Evolutionary conservation across 2,888 invertebrate species (phyloP).

Genomic region (Malthinus seriepunctatus): DNA sequence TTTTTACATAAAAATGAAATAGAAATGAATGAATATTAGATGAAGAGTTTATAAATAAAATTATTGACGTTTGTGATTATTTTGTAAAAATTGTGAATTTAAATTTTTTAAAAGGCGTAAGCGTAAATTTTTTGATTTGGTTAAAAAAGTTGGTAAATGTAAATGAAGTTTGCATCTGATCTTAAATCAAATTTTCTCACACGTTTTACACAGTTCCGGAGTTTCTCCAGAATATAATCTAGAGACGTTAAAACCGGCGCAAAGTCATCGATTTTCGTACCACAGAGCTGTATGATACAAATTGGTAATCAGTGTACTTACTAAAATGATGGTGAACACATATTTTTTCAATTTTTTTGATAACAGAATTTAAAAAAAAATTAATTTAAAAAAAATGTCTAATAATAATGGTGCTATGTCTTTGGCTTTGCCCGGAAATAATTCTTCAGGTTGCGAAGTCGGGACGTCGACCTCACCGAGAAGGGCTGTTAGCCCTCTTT

Average conservation of each 20-base stretch:
- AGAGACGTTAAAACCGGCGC: constrained; percentile 43
- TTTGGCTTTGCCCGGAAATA: constrained; percentile 61
- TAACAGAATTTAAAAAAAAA: neutral
- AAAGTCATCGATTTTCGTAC: constrained; percentile 46
- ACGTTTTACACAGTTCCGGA: constrained; percentile 11
- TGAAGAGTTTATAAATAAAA: too few relatives aligned
- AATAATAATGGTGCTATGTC: constrained; percentile 54
- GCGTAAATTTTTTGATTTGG: too few relatives aligned
- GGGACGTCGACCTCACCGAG: constrained; percentile 63
- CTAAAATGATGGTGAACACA: constrained; percentile 26
- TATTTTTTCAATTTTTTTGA: neutral
- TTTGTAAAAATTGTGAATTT: too few relatives aligned
- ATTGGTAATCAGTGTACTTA: constrained; percentile 35
- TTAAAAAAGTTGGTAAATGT: neutral
- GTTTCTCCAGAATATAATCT: constrained; percentile 26
- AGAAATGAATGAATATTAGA: too few relatives aligned
- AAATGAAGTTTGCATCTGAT: neutral
- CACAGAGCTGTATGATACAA: constrained; percentile 30
- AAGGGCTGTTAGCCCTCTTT: constrained; percentile 69
- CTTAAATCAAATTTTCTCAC: constrained; percentile 14
- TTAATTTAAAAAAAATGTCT: constrained; percentile 32
- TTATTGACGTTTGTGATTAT: too few relatives aligned
- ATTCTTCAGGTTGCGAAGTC: constrained; percentile 51
- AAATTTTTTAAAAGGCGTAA: too few relatives aligned
- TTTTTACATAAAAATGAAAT: too few relatives aligned